These are phyloP conservation scores for Amphimedon queenslandica DNA, from an alignment of 37 sponge, comb jelly and placozoan species.

Conservation along the genomic window DNA sequence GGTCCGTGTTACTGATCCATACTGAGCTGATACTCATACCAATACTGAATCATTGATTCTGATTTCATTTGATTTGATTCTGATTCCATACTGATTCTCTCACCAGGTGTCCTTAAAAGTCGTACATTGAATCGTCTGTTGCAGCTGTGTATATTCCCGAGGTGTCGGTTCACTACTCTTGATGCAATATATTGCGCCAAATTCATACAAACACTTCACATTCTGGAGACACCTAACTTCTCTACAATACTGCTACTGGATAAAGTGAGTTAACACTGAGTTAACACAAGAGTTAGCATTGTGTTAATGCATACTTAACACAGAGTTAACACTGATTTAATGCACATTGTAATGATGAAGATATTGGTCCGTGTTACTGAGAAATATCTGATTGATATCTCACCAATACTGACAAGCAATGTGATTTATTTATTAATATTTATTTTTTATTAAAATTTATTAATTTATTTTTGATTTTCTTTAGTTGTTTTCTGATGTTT, in stretches of 20 bases:
- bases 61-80: not conserved
- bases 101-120: slow-evolving; percentile 60
- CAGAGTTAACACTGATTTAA: not conserved
- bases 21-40: not conserved
- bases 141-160: slow-evolving; percentile 94
- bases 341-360: too few species aligned
- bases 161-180: slow-evolving; percentile 82
- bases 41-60: slow-evolving; percentile 9
- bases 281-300: too few species aligned
- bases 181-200: slow-evolving; percentile 97
- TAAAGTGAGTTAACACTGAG: slow-evolving; percentile 65
- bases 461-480: too few species aligned
- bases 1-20: slow-evolving; percentile 49
- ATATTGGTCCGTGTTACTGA: too few species aligned
- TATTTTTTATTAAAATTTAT: too few species aligned
- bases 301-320: not conserved
- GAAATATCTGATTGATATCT: too few species aligned
- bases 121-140: slow-evolving; percentile 88
- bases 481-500: slow-evolving; percentile 92
- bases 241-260: slow-evolving; percentile 97
- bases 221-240: slow-evolving; percentile 83
- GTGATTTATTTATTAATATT: too few species aligned
- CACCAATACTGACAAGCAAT: too few species aligned
- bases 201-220: slow-evolving; percentile 82
- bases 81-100: not conserved